Evolutionary conservation across 2,888 invertebrate species (phyloP).

Genomic region (Bugula neritina): DNA sequence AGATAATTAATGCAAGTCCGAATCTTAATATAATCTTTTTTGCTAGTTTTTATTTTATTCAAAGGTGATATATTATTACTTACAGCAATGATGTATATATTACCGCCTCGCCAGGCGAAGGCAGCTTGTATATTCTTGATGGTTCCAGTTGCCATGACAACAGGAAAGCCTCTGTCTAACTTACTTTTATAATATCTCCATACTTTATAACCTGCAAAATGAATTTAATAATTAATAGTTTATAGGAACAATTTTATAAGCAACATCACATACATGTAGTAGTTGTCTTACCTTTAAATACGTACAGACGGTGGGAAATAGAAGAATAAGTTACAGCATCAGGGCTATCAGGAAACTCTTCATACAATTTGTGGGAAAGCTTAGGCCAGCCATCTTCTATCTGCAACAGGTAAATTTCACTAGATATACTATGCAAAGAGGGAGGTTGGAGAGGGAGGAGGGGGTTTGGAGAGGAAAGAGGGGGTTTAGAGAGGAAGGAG

Average conservation of each 20-base stretch:
- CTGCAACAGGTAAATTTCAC: not conserved
- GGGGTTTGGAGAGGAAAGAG: too few species aligned
- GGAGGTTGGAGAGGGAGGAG: too few species aligned
- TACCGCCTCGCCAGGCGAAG: not conserved
- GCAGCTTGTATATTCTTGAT: not conserved
- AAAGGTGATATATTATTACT: too few species aligned
- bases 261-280: too few species aligned
- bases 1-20: too few species aligned
- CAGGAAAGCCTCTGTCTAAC: conserved; percentile 15
- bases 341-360: not conserved
- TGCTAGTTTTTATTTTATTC: too few species aligned
- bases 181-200: conserved; percentile 16
- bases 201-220: not conserved
- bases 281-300: conserved; percentile 18
- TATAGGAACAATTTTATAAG: too few species aligned
- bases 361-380: not conserved
- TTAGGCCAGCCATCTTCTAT: conserved; percentile 16
- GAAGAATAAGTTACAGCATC: not conserved
- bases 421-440: too few species aligned
- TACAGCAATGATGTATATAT: conserved; percentile 5
- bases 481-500: too few species aligned
- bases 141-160: not conserved
- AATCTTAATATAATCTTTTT: too few species aligned
- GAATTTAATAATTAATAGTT: not conserved
- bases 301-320: not conserved